phyloP scores from a whole-genome alignment of 2,797 vertebrate species.

The Microcaecilia unicolor region DNA sequence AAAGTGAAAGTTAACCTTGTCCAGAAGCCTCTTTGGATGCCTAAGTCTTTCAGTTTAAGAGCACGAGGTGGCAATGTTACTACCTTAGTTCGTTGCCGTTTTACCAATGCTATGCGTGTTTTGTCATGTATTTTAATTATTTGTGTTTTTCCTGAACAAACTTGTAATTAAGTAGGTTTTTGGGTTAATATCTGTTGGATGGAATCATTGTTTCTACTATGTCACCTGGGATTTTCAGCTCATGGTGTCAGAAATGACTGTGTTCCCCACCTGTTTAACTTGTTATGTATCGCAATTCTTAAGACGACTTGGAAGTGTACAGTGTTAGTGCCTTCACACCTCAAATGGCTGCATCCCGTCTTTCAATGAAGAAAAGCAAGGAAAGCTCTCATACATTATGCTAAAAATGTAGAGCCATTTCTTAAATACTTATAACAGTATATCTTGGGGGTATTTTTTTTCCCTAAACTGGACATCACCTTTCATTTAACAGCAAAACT shows the following conservation, averaged over 20 bases:
- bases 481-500: not conserved
- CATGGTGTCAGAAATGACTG: conserved; percentile 7
- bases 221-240: conserved; percentile 6
- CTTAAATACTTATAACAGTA: not conserved
- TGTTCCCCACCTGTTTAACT: not conserved
- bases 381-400: not conserved
- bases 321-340: conserved; percentile 14
- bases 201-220: conserved; percentile 25
- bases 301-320: not conserved
- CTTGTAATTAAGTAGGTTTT: conserved; percentile 28
- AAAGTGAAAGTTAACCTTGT: conserved; percentile 21
- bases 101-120: conserved; percentile 18
- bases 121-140: conserved; percentile 3
- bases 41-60: conserved; percentile 18
- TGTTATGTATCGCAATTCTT: not conserved
- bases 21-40: conserved; percentile 23
- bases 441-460: too few relatives aligned
- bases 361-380: not conserved
- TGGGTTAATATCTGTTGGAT: conserved; percentile 33
- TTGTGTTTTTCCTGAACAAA: not conserved
- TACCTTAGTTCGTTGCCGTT: conserved; percentile 24
- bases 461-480: conserved; percentile 11
- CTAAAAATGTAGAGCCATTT: rapidly evolving
- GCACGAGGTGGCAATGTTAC: conserved; percentile 22
- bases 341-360: not conserved